Conservation (phyloP, 2,797 vertebrate species). For the Hemitrygon akajei region DNA sequence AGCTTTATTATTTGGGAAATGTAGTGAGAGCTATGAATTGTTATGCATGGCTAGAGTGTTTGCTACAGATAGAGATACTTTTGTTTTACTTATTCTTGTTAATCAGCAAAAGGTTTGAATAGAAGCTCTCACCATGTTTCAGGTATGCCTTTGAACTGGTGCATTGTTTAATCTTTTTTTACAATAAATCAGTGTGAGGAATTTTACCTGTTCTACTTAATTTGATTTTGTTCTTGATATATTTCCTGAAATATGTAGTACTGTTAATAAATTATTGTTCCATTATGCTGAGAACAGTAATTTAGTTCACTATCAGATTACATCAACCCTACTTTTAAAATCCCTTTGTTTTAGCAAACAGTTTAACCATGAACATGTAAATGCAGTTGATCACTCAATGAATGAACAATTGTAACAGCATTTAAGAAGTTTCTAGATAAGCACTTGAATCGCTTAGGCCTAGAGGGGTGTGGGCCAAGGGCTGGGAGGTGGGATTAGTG, state of each 20-base stretch:
- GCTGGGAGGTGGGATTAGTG: too few relatives aligned
- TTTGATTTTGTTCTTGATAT: conserved; percentile 15
- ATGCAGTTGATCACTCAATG: not conserved
- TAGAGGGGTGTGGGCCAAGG: too few relatives aligned
- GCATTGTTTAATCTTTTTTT: not conserved
- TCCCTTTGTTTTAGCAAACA: not conserved
- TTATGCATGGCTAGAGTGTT: not conserved
- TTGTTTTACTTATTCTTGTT: not conserved
- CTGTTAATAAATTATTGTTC: not conserved
- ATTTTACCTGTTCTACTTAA: not conserved
- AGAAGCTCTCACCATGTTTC: not conserved
- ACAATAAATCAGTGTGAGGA: not conserved
- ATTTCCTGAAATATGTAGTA: not conserved
- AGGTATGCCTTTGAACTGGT: not conserved
- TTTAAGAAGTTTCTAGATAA: too few relatives aligned
- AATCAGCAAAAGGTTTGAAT: not conserved
- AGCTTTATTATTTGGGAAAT: not conserved
- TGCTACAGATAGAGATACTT: not conserved
- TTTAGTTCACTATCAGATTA: not conserved
- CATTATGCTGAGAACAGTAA: not conserved
- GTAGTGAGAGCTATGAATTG: not conserved
- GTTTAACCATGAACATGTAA: not conserved
- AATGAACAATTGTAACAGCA: too few relatives aligned
- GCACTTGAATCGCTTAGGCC: too few relatives aligned
- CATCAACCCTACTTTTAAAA: not conserved